A percentile compares a stretch with the other conserved stretches of the same genome.
Evolutionary conservation across 2,888 invertebrate genomes (phyloP).

Genomic region (Erebia aethiops): DNA sequence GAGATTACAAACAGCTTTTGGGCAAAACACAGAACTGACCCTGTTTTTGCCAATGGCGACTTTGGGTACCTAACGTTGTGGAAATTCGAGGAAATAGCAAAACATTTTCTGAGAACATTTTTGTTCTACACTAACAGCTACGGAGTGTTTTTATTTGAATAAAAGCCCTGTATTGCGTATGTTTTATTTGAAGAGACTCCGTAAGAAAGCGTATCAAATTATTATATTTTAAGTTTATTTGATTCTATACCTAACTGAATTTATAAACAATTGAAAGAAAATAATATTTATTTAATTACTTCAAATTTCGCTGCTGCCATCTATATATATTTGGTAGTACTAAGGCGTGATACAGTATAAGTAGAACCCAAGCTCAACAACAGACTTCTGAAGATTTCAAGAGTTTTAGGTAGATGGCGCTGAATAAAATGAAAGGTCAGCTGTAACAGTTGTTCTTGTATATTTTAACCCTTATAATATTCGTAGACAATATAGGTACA

Average conservation of each 20-base stretch:
- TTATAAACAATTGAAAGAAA: not conserved
- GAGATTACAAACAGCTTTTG: slow-evolving; percentile 8
- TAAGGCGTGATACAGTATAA: not conserved
- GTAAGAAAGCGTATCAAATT: no score
- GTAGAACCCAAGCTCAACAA: not conserved
- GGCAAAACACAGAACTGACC: slow-evolving; percentile 22
- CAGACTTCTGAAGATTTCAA: not conserved
- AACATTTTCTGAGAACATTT: slow-evolving; percentile 6
- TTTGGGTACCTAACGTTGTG: not conserved
- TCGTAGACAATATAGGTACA: no score
- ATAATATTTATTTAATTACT: not conserved
- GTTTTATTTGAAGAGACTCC: no score
- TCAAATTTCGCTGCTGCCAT: not conserved
- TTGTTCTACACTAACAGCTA: not conserved
- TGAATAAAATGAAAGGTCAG: no score
- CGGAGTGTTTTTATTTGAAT: not conserved
- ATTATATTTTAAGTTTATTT: no score
- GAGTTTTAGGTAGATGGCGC: not conserved
- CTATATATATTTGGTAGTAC: not conserved
- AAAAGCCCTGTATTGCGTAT: no score
- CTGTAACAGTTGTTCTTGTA: no score
- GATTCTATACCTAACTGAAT: no score
- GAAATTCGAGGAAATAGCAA: slow-evolving; percentile 12
- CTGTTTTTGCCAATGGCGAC: slow-evolving; percentile 17
- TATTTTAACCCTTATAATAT: no score